These are phyloP conservation scores for Pecten maximus DNA, from an alignment of 2,888 invertebrate genomes.

Conservation along the genomic window DNA sequence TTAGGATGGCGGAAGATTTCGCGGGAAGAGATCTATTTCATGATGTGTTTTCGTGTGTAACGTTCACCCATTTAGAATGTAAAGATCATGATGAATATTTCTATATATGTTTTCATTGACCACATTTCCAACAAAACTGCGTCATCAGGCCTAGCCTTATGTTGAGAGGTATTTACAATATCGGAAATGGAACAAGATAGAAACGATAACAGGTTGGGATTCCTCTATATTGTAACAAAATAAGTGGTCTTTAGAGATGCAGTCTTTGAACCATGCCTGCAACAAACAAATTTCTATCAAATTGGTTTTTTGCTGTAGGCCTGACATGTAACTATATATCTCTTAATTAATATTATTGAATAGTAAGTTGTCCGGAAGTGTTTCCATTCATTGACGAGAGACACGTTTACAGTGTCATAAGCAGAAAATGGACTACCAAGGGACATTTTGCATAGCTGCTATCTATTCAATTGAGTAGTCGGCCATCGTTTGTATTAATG, in stretches of 20 bases:
- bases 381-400: not conserved
- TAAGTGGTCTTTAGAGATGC: not conserved
- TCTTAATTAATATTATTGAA: not conserved
- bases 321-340: not conserved
- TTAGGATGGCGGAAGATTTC: not conserved
- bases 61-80: not conserved
- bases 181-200: not conserved
- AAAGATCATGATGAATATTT: not conserved
- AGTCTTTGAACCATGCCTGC: not conserved
- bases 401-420: not conserved
- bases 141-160: no score
- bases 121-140: not conserved
- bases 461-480: not conserved
- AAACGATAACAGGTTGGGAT: not conserved
- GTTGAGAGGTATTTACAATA: no score
- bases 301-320: not conserved
- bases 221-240: not conserved
- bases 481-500: not conserved
- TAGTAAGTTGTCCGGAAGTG: not conserved
- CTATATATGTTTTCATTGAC: not conserved
- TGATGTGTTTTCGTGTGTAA: not conserved
- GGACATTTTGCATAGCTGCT: not conserved
- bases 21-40: not conserved
- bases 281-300: not conserved
- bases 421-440: not conserved